Conservation (phyloP, 1,140 invertebrate species). For the Apolygus lucorum region DNA sequence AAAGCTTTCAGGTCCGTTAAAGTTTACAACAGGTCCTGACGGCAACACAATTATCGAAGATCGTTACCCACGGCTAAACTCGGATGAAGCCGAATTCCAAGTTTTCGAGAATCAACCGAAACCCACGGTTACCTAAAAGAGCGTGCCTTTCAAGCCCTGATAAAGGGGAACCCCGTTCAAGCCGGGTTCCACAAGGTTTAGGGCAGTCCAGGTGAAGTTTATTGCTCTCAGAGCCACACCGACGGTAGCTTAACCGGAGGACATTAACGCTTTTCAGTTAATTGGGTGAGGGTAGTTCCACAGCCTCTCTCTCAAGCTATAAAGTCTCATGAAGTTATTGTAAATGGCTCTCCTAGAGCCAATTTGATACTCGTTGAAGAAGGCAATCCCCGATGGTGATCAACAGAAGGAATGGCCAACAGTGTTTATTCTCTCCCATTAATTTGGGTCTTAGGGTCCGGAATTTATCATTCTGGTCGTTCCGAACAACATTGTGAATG, state of each 20-base stretch:
- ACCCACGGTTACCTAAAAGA: too few species aligned
- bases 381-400: too few species aligned
- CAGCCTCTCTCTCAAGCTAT: background rate
- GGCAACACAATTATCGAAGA: background rate
- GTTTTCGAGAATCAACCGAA: background rate
- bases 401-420: too few species aligned
- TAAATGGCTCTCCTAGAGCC: slow-evolving; percentile 2
- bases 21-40: background rate
- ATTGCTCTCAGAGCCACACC: background rate
- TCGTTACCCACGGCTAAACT: background rate
- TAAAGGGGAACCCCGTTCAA: too few species aligned
- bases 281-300: slow-evolving; percentile 3
- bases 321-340: slow-evolving; percentile 1
- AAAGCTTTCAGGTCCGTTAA: too few species aligned
- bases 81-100: background rate
- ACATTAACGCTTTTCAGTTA: slow-evolving; percentile 8
- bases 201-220: background rate
- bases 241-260: background rate
- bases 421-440: too few species aligned
- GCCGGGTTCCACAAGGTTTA: background rate
- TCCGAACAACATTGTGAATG: too few species aligned
- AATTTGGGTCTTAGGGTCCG: too few species aligned
- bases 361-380: too few species aligned
- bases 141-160: too few species aligned
- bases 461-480: too few species aligned